Evolutionary conservation across 2,888 invertebrate genomes (phyloP).

Genomic region (Chrysomela aeneicollis): DNA sequence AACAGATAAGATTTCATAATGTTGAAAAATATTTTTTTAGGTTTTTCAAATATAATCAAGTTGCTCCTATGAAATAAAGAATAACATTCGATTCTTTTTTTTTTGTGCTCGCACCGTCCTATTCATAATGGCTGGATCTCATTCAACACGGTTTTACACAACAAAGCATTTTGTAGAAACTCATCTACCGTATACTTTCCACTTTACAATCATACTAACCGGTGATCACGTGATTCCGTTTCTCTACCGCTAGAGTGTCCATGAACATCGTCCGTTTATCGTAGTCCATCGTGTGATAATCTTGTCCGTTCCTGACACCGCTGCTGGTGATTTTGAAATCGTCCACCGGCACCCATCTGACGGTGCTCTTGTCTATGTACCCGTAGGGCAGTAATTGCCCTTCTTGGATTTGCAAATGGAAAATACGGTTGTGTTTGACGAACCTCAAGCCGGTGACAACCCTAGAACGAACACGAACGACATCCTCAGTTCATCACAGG

Average conservation of each 20-base stretch:
- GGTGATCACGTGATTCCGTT: slow-evolving; percentile 74
- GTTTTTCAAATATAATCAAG: no score
- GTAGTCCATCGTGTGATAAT: slow-evolving; percentile 80
- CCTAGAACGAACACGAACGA: slow-evolving; percentile 63
- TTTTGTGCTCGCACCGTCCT: no score
- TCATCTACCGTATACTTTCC: no score
- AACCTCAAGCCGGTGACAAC: slow-evolving; percentile 83
- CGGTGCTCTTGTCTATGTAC: slow-evolving; percentile 66
- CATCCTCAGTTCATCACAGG: not conserved
- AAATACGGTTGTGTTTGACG: slow-evolving; percentile 74
- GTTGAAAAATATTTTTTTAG: no score
- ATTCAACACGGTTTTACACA: no score
- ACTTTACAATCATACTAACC: slow-evolving; percentile 67
- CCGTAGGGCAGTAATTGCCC: slow-evolving; percentile 73
- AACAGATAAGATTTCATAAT: no score
- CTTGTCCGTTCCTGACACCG: slow-evolving; percentile 68
- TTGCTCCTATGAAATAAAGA: no score
- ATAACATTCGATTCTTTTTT: no score
- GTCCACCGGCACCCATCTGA: slow-evolving; percentile 76
- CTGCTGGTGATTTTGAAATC: slow-evolving; percentile 65
- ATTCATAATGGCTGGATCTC: no score
- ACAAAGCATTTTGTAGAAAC: no score
- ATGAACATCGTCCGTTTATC: slow-evolving; percentile 80
- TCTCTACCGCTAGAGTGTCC: slow-evolving; percentile 75
- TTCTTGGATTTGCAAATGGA: slow-evolving; percentile 85